Conservation (phyloP, 2,888 invertebrate species). For the Melinopterus prodromus region DNA sequence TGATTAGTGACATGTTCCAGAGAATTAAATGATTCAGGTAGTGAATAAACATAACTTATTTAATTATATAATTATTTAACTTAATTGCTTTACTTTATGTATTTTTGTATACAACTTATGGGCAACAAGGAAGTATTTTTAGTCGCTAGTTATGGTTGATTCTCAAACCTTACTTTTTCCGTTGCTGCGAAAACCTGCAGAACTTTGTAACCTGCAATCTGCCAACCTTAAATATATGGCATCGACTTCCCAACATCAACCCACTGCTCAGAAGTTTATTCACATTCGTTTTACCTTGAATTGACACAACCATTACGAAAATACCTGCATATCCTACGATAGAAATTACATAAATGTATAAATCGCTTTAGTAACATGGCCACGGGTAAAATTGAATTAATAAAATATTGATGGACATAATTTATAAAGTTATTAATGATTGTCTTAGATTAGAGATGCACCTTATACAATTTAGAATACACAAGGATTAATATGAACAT, state of each 20-base stretch:
- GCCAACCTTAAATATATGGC: not conserved
- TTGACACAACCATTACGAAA: not conserved
- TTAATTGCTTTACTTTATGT: too few relatives aligned
- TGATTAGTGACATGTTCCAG: too few relatives aligned
- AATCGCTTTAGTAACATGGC: not conserved
- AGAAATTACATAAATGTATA: constrained; percentile 4
- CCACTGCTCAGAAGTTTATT: not conserved
- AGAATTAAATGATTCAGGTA: too few relatives aligned
- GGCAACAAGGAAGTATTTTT: too few relatives aligned
- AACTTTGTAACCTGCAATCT: not conserved
- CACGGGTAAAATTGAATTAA: not conserved
- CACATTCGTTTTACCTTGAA: not conserved
- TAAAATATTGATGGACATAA: not conserved
- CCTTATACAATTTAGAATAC: too few relatives aligned
- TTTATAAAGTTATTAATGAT: not conserved
- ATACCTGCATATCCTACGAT: not conserved
- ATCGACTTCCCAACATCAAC: not conserved
- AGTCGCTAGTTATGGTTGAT: too few relatives aligned
- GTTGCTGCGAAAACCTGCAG: not conserved
- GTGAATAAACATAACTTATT: too few relatives aligned
- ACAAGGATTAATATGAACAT: too few relatives aligned
- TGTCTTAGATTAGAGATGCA: too few relatives aligned
- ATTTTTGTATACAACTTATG: too few relatives aligned
- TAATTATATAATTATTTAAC: too few relatives aligned
- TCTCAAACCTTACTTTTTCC: not conserved